Evolutionary conservation across 2,113 vertebrate genomes (phyloP), one percentile per base, ranked within the genome.

Genomic region (Pygoscelis adeliae): DNA sequence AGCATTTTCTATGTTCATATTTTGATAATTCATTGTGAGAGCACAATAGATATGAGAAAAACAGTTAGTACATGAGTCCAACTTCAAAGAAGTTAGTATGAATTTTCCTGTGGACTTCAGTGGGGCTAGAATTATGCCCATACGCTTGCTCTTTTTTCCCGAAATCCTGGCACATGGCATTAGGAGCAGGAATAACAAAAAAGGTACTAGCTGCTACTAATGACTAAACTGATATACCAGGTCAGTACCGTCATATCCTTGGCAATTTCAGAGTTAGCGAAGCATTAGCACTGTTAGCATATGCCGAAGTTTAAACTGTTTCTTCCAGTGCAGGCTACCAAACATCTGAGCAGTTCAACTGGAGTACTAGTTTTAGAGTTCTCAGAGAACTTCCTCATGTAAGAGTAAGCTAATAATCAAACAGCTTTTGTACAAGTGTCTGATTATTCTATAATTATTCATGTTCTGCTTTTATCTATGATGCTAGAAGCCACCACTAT

Each of bases 221-320:
- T 1, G 4, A 70, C 30, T 63, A 40, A 61, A 87, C 29, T 46
- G 19, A 73, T 61, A 21, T 1, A 53, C 4, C 8, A 65, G 34
- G 12, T 67, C 74, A 84, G 46, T 6, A 42, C 10, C 49, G 30
- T 16, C 5, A 20, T 3, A 21, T n/a, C 56, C 53, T 49, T 11
- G 9, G n/a, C 34, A 91, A 77, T 17, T 85, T 76, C 49, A 8
- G 58, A 91, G 42, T n/a, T 29, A 88, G 42, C 14, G 34, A 86
- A 92, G 67, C 50, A 29, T 13, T 79, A 72, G 29, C 23, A 63
- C 13, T 18, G 23, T 20, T 29, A 77, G 50, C 26, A 27, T 4
- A 77, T 15, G 9, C 27, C 0, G 0, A 34, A 62, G 38, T 61
- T 86, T 66, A 55, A 88, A n/a, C 26, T 20, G 34, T 5, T n/a